Base-by-base conservation (phyloP, 2,113 vertebrate species). In the Lepus timidus region DNA sequence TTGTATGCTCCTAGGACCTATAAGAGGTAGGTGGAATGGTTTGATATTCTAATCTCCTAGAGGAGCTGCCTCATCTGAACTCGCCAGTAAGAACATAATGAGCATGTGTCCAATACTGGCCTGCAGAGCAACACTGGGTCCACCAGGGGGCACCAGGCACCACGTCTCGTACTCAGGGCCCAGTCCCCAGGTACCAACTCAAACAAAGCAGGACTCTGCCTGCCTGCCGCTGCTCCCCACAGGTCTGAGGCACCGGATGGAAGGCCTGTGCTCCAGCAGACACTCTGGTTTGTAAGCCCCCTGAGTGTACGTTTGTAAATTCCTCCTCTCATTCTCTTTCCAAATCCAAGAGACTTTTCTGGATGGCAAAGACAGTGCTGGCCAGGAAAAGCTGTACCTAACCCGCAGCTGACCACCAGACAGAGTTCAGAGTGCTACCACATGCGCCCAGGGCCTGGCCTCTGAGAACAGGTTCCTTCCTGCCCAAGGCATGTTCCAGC, bases 91-190 rank as follows among this genome's bases (percentile, higher is more conserved):
- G 23, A 88, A 36, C 73, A 93, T 5, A 33, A 33, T 14, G 73
- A 82, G 73, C 22, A 17, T 39, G 6, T 52, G 31, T 22, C 17
- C 27, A 58, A 52, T 22, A 23, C 9, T 62, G 27, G 31, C 23
- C 68, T 92, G 73, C 80, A 95, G n/a, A 36, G 74, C n/a, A 68
- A 62, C 27, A 27, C 67, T 76, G 12, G 8, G 29, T 82, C 91
- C 95, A 94, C 83, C 25, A 95, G 94, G 61, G 83, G 95, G 88
- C 91, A 91, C 62, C 52, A 92, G 44, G 17, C 31, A 90, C 86
- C 93, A 86, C 23, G n/a, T 5, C 22, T 33, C 49, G 51, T 9
- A 29, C 19, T 36, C 3, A 52, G 33, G 2, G 39, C 27, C 58
- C 62, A 29, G 64, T 36, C 19, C 27, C 9, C 51, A 68, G 9